These are phyloP conservation scores for Apis laboriosa DNA, from an alignment of 1,140 invertebrate genomes.

Conservation along the genomic window DNA sequence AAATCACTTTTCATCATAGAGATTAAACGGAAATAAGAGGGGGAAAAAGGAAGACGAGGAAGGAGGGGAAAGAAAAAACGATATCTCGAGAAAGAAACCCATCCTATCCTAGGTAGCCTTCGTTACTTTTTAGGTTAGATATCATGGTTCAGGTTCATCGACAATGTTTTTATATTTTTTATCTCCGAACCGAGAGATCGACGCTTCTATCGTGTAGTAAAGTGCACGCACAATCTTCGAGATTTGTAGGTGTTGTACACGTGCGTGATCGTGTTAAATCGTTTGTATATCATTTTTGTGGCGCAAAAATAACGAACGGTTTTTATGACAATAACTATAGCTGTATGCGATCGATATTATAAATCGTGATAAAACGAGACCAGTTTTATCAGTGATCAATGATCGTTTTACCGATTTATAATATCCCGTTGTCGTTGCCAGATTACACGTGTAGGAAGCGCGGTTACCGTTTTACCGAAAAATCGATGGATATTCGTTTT, in stretches of 20 bases:
- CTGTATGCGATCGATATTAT: conserved; percentile 28
- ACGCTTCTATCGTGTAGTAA: conserved; percentile 14
- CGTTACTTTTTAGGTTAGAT: not conserved
- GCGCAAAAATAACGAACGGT: conserved; percentile 63
- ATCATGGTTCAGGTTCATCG: not conserved
- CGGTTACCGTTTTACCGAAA: not conserved
- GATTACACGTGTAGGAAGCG: not conserved
- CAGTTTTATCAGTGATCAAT: no score
- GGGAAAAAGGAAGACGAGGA: no score
- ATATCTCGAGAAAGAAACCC: not conserved
- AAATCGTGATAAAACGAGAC: conserved; percentile 5
- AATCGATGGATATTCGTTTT: not conserved
- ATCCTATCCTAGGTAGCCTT: not conserved
- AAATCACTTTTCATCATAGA: conserved; percentile 16
- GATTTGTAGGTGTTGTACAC: conserved; percentile 17
- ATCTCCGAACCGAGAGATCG: not conserved
- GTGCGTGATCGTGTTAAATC: conserved; percentile 20
- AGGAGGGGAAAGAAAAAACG: not conserved
- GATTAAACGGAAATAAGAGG: not conserved
- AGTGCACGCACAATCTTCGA: conserved; percentile 6
- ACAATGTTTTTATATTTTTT: not conserved
- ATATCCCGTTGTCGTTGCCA: not conserved
- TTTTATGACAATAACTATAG: conserved; percentile 69
- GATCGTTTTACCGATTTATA: no score
- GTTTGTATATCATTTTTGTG: conserved; percentile 25